These are phyloP conservation scores for Scelioninae gen. 2 DNA, from an alignment of 2,888 invertebrate genomes.

Conservation along the genomic window DNA sequence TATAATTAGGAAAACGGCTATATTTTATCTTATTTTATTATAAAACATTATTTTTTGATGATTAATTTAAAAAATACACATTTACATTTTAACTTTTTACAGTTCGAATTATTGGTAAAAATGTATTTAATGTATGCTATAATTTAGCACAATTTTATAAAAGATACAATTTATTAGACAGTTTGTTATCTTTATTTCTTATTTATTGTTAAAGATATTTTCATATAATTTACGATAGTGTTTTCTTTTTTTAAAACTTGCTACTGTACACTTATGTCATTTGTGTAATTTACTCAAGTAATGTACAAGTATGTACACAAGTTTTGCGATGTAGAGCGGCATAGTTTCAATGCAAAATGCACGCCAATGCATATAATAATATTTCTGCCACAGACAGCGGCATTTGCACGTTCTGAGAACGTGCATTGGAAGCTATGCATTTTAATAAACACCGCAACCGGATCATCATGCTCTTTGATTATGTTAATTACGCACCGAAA, in stretches of 20 bases:
- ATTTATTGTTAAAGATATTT: too few relatives aligned
- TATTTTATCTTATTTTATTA: too few relatives aligned
- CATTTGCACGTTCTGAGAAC: conserved; percentile 26
- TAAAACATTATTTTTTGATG: too few relatives aligned
- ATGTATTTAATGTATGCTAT: too few relatives aligned
- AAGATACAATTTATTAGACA: not conserved
- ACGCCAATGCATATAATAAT: conserved; percentile 31
- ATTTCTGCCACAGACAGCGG: conserved; percentile 29
- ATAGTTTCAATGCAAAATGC: conserved; percentile 15
- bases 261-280: conserved; percentile 25
- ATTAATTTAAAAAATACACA: too few relatives aligned
- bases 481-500: not conserved
- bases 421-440: conserved; percentile 23
- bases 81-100: too few relatives aligned
- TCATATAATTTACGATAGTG: conserved; percentile 5
- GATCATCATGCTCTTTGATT: not conserved
- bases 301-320: conserved; percentile 16
- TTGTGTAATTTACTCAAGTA: conserved; percentile 19
- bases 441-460: conserved; percentile 9
- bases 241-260: conserved; percentile 13
- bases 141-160: too few relatives aligned
- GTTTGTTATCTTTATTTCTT: not conserved
- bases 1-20: too few relatives aligned
- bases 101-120: too few relatives aligned
- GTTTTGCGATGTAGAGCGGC: conserved; percentile 18